Percentiles rank a stretch among this genome's conserved stretches.
These are phyloP conservation scores for Troides oblongomaculatus DNA, from an alignment of 2,888 invertebrate species.

Conservation along the genomic window DNA sequence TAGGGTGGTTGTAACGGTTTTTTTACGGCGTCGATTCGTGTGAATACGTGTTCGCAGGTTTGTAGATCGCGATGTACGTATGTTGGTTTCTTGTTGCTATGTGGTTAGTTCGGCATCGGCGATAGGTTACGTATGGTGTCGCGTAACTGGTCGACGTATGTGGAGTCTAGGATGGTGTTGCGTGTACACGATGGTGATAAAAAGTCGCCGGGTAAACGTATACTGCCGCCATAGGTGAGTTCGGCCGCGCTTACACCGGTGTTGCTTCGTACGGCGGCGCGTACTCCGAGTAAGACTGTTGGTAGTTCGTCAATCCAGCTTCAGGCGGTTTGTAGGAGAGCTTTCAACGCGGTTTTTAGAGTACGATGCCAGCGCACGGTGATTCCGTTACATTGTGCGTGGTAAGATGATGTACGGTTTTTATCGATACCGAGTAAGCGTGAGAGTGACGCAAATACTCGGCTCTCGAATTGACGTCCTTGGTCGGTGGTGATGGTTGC, in stretches of 20 bases:
- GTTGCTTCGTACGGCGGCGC: not conserved
- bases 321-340: not conserved
- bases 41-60: not conserved
- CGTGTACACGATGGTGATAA: not conserved
- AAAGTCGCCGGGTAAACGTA: not conserved
- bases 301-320: not conserved
- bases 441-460: not conserved
- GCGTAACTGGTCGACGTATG: not conserved
- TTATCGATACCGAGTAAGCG: not conserved
- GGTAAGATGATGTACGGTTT: not conserved
- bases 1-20: not conserved
- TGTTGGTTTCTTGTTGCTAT: not conserved
- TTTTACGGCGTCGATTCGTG: not conserved
- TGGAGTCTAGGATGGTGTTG: not conserved
- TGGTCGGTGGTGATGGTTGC: not conserved
- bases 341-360: not conserved
- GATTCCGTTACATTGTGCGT: not conserved
- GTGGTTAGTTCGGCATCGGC: not conserved
- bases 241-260: not conserved
- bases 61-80: not conserved
- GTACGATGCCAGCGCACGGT: not conserved
- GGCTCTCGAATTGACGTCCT: not conserved
- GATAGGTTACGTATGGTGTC: not conserved
- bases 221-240: not conserved
- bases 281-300: not conserved